phyloP scores from a whole-genome alignment of 2,888 invertebrate species.

The Drosophila buzzatii region DNA sequence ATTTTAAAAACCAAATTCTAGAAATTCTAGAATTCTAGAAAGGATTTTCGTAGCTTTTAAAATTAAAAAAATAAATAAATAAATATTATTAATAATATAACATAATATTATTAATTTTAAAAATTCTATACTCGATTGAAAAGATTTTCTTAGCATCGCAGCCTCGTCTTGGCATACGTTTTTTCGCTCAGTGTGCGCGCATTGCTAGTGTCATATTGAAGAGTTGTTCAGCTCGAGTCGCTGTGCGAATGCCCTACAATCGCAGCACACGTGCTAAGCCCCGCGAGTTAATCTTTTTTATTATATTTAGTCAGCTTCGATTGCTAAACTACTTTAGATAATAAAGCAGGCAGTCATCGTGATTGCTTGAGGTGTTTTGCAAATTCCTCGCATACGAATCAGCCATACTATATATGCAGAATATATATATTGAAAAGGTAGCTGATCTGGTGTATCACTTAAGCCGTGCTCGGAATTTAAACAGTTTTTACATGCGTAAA shows the following conservation, averaged over 20 bases:
- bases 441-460: background rate
- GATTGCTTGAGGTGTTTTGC: background rate
- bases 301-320: conserved; percentile 9
- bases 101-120: too few species aligned
- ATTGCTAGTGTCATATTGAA: background rate
- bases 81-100: too few species aligned
- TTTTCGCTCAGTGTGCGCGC: conserved; percentile 27
- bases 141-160: too few species aligned
- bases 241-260: conserved; percentile 34
- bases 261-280: too few species aligned
- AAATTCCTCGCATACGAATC: background rate
- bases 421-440: background rate
- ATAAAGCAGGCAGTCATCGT: conserved; percentile 22
- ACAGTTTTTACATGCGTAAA: conserved; percentile 45
- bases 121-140: background rate
- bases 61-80: too few species aligned
- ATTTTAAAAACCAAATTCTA: too few species aligned
- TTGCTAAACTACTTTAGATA: conserved; percentile 31
- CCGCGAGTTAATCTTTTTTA: conserved; percentile 9
- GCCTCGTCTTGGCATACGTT: too few species aligned
- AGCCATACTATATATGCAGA: background rate
- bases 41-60: too few species aligned
- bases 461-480: conserved; percentile 19
- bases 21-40: too few species aligned
- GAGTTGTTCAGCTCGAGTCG: conserved; percentile 1